Conservation (phyloP, 2,888 invertebrate species). For the Chironomus tentans region DNA sequence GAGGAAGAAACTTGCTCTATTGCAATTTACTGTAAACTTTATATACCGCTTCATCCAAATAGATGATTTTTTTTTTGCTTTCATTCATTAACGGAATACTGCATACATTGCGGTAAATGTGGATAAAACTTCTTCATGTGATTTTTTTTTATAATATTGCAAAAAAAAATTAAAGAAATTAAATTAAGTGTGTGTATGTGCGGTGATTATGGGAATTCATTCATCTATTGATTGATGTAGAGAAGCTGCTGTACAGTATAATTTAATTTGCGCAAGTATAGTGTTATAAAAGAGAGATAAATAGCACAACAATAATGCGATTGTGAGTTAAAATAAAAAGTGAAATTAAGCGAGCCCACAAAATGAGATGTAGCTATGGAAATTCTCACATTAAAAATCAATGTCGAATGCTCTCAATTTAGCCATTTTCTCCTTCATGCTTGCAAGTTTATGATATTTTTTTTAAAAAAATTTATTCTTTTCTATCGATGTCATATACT, state of each 20-base stretch:
- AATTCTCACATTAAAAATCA: conserved; percentile 11
- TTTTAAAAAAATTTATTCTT: not conserved
- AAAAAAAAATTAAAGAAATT: not conserved
- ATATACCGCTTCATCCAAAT: no score
- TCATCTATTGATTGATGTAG: no score
- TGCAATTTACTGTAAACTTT: no score
- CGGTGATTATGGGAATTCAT: no score
- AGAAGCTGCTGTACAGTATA: no score
- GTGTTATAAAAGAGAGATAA: no score
- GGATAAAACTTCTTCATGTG: not conserved
- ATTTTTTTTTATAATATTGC: not conserved
- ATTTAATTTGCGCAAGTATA: no score
- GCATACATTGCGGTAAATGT: conserved; percentile 19
- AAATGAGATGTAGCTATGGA: not conserved
- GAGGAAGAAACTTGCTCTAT: no score
- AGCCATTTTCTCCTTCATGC: not conserved
- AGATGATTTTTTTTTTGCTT: not conserved
- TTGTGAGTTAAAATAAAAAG: not conserved
- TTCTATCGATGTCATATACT: not conserved
- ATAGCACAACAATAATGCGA: no score
- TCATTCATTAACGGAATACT: conserved; percentile 23
- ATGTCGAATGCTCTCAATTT: conserved; percentile 2
- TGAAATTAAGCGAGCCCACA: conserved; percentile 3
- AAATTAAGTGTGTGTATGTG: not conserved
- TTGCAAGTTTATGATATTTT: not conserved